Conservation (phyloP, 1,140 invertebrate species). For the Chelonus insularis region DNA sequence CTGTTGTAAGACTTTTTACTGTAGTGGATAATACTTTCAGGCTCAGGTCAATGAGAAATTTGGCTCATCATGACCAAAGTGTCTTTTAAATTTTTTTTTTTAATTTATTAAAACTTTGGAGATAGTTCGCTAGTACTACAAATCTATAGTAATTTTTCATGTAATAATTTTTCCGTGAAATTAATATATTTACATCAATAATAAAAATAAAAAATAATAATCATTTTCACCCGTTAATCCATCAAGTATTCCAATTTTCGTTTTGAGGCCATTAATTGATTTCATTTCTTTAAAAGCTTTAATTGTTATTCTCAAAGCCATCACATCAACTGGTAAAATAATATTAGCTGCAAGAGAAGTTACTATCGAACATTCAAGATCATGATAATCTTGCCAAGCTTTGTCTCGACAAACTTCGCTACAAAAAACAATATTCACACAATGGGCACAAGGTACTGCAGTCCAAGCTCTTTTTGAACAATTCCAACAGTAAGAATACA, state of each 20-base stretch:
- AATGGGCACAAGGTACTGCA: conserved; percentile 66
- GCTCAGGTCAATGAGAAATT: too few species aligned
- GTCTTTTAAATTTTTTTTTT: too few species aligned
- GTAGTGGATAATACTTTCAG: too few species aligned
- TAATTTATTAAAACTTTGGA: too few species aligned
- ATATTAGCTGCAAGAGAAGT: conserved; percentile 62
- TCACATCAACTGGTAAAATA: conserved; percentile 66
- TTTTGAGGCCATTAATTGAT: conserved; percentile 54
- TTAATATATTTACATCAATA: too few species aligned
- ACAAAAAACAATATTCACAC: conserved; percentile 71
- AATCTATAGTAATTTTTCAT: too few species aligned
- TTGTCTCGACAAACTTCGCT: conserved; percentile 65
- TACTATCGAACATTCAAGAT: conserved; percentile 70
- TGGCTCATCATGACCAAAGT: too few species aligned
- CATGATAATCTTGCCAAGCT: conserved; percentile 69
- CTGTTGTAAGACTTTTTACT: too few species aligned
- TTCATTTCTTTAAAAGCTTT: conserved; percentile 60
- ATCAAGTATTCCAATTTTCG: conserved; percentile 55
- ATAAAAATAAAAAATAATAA: too few species aligned
- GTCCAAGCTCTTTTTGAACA: conserved; percentile 68
- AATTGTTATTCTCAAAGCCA: conserved; percentile 68
- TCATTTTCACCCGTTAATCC: conserved; percentile 39
- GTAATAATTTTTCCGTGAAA: too few species aligned
- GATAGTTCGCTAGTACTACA: too few species aligned
- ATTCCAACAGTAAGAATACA: conserved; percentile 69